Conservation (phyloP, 2,113 vertebrate species). For the Lophura nycthemera region DNA sequence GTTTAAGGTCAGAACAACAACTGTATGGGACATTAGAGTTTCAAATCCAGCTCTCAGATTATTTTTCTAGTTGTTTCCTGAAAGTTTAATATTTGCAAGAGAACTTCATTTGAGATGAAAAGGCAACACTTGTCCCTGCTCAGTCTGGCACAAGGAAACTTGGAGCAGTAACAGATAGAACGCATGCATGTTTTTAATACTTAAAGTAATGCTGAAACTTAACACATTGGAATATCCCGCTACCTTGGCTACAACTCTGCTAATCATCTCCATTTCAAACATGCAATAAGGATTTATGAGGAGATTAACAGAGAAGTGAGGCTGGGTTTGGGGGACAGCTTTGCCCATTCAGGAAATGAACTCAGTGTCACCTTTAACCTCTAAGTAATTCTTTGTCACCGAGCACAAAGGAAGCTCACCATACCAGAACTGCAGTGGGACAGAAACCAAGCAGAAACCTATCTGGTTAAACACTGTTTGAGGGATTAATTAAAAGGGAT, state of each 20-base stretch:
- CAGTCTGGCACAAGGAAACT: background rate
- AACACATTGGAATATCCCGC: background rate
- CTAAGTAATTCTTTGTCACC: conserved; percentile 33
- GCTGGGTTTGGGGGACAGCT: background rate
- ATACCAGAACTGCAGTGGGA: conserved; percentile 28
- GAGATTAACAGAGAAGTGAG: conserved; percentile 25
- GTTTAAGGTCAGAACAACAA: background rate
- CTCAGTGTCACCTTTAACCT: conserved; percentile 28
- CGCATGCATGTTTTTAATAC: background rate
- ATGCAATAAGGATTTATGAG: conserved; percentile 37
- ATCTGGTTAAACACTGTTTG: conserved; percentile 28
- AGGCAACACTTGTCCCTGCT: background rate
- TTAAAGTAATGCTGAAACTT: background rate
- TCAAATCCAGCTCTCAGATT: too few relatives aligned
- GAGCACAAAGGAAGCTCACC: conserved; percentile 49
- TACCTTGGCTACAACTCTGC: background rate
- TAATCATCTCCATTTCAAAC: conserved; percentile 55
- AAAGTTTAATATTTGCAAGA: background rate
- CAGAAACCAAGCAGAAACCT: conserved; percentile 29
- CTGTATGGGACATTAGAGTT: accelerated
- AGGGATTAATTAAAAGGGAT: conserved; percentile 9
- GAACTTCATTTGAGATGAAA: background rate
- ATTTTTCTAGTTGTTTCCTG: background rate
- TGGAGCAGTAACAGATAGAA: background rate
- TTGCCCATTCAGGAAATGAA: conserved; percentile 1